phyloP scores from a whole-genome alignment of 2,888 invertebrate genomes.

The Drosophila macrothrix region DNA sequence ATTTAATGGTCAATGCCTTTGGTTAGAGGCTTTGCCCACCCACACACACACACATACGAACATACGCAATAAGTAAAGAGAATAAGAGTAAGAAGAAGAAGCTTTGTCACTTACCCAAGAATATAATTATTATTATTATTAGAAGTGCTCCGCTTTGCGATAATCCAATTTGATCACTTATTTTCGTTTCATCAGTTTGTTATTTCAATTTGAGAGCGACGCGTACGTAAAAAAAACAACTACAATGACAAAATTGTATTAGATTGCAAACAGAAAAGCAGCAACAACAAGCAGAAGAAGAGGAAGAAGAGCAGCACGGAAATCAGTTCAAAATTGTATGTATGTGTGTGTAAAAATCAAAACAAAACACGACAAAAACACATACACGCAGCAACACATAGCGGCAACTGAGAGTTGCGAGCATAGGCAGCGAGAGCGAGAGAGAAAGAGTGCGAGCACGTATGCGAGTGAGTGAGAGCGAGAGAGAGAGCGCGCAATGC shows the following conservation, averaged over 20 bases:
- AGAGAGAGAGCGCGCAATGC: slow-evolving; percentile 4
- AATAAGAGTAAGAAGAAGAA: slow-evolving; percentile 12
- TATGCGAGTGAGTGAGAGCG: slow-evolving; percentile 6
- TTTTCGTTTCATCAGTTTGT: slow-evolving; percentile 58
- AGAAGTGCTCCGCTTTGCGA: slow-evolving; percentile 49
- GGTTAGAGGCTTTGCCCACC: slow-evolving; percentile 22
- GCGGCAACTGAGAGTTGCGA: slow-evolving; percentile 31
- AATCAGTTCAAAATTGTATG: slow-evolving; percentile 55
- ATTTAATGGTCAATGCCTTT: slow-evolving; percentile 48
- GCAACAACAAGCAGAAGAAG: slow-evolving; percentile 33
- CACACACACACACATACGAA: not conserved
- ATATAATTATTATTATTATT: slow-evolving; percentile 18
- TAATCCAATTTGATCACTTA: slow-evolving; percentile 76
- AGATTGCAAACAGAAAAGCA: slow-evolving; percentile 64
- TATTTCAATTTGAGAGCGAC: slow-evolving; percentile 43
- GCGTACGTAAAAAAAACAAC: slow-evolving; percentile 38
- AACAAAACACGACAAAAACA: slow-evolving; percentile 76
- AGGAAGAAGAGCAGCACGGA: slow-evolving; percentile 50
- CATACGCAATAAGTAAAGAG: not conserved
- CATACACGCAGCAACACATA: slow-evolving; percentile 27
- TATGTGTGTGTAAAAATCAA: slow-evolving; percentile 70
- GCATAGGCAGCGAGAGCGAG: slow-evolving; percentile 29
- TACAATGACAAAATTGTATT: slow-evolving; percentile 61
- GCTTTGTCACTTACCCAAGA: slow-evolving; percentile 48
- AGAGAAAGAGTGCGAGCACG: not conserved